Conservation (phyloP, 2,797 vertebrate species). For the Mormyrus hasselquistii region DNA sequence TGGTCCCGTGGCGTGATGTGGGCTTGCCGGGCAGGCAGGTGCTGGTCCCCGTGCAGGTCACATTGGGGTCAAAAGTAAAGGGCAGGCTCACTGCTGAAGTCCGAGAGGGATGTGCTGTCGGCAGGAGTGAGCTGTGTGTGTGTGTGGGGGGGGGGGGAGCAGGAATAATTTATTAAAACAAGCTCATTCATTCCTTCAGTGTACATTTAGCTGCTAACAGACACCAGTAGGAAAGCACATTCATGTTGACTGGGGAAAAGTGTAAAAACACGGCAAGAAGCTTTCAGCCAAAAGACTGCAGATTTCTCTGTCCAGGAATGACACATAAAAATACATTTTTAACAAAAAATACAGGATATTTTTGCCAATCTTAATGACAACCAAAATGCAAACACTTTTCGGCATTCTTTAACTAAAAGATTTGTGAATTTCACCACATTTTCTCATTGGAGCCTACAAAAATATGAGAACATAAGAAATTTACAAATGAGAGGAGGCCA, state of each 20-base stretch:
- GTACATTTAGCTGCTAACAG: neutral
- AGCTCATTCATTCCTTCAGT: neutral
- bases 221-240: neutral
- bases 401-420: neutral
- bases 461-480: no score
- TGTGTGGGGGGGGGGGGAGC: conserved; percentile 19
- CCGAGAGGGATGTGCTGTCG: conserved; percentile 74
- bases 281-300: neutral
- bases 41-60: conserved; percentile 39
- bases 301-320: neutral
- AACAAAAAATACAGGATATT: neutral
- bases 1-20: conserved; percentile 33
- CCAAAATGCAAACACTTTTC: neutral
- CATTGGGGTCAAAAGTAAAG: conserved; percentile 79
- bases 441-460: neutral
- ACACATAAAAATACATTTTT: neutral
- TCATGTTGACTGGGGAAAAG: neutral
- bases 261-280: neutral
- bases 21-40: conserved; percentile 33
- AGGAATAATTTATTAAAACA: neutral
- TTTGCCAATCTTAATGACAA: neutral
- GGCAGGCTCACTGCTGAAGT: conserved; percentile 93
- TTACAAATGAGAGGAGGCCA: no score
- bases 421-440: neutral
- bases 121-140: conserved; percentile 78